Conservation (phyloP, 2,113 vertebrate species). For the Cairina moschata region DNA sequence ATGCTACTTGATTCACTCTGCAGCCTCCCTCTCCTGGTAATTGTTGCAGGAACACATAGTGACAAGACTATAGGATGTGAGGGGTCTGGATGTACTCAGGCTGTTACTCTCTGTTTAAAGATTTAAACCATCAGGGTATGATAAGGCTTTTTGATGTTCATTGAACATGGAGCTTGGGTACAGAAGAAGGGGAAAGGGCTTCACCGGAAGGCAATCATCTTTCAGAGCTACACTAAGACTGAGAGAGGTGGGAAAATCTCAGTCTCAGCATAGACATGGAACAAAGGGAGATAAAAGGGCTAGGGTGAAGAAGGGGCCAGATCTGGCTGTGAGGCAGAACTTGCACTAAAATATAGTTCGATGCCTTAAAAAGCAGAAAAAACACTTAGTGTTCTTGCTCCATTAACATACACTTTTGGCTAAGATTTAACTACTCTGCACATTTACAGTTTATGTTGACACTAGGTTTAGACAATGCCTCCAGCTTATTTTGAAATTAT, state of each 20-base stretch:
- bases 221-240: slow-evolving; percentile 88
- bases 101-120: slow-evolving; percentile 99
- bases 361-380: slow-evolving; percentile 76
- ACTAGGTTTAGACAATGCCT: slow-evolving; percentile 73
- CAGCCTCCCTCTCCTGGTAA: slow-evolving; percentile 91
- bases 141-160: slow-evolving; percentile 98
- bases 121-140: slow-evolving; percentile 99
- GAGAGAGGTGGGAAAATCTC: slow-evolving; percentile 87
- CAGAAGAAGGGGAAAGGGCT: slow-evolving; percentile 90
- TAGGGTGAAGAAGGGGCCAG: slow-evolving; percentile 89
- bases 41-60: slow-evolving; percentile 91
- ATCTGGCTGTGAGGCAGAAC: slow-evolving; percentile 91
- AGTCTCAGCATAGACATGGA: slow-evolving; percentile 83
- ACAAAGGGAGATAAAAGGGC: slow-evolving; percentile 96
- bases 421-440: slow-evolving; percentile 57
- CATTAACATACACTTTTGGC: slow-evolving; percentile 79
- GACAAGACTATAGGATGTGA: slow-evolving; percentile 92
- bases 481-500: slow-evolving; percentile 76
- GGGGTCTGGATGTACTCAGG: slow-evolving; percentile 96
- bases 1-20: slow-evolving; percentile 84
- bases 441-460: slow-evolving; percentile 74
- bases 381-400: slow-evolving; percentile 78
- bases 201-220: slow-evolving; percentile 94
- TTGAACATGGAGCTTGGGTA: slow-evolving; percentile 93
- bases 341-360: slow-evolving; percentile 75